Percentiles rank a stretch among this genome's conserved stretches.
These are phyloP conservation scores for Tyrophagus putrescentiae DNA, from an alignment of 1,140 invertebrate species.

Conservation along the genomic window DNA sequence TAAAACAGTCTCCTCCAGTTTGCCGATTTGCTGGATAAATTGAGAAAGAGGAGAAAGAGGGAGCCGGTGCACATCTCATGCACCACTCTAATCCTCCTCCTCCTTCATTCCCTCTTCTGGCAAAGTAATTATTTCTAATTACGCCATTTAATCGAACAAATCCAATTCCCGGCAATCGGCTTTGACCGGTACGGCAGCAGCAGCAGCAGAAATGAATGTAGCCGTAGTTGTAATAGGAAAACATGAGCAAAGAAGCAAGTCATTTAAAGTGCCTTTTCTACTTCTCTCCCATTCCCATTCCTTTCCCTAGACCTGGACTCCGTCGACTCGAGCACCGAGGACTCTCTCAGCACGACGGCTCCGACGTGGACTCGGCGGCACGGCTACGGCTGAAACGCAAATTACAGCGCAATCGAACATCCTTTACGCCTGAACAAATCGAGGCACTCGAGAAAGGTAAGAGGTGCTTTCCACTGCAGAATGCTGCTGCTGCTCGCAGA, in stretches of 20 bases:
- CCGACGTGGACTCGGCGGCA: constrained; percentile 75
- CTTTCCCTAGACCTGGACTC: constrained; percentile 3
- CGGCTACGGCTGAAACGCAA: constrained; percentile 85
- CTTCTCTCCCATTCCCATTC: too few relatives aligned
- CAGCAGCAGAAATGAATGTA: neutral
- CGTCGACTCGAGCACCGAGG: constrained; percentile 19
- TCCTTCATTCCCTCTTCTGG: too few relatives aligned
- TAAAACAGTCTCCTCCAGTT: too few relatives aligned
- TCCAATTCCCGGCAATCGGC: constrained; percentile 3
- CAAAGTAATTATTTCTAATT: constrained; percentile 11
- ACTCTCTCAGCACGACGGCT: constrained; percentile 35
- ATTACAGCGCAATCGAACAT: constrained; percentile 93
- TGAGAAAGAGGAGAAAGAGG: too few relatives aligned
- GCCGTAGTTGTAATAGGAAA: neutral
- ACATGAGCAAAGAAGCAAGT: neutral
- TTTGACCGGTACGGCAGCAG: neutral
- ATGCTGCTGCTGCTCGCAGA: too few relatives aligned
- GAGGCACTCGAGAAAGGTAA: constrained; percentile 97
- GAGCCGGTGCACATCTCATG: too few relatives aligned
- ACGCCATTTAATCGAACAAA: constrained; percentile 11
- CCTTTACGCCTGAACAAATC: constrained; percentile 98
- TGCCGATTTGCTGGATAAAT: too few relatives aligned
- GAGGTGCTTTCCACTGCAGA: too few relatives aligned
- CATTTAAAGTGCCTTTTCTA: too few relatives aligned
- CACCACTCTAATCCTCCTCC: too few relatives aligned